Conservation (phyloP, 2,797 vertebrate genomes). For the Pelodytes ibericus region DNA sequence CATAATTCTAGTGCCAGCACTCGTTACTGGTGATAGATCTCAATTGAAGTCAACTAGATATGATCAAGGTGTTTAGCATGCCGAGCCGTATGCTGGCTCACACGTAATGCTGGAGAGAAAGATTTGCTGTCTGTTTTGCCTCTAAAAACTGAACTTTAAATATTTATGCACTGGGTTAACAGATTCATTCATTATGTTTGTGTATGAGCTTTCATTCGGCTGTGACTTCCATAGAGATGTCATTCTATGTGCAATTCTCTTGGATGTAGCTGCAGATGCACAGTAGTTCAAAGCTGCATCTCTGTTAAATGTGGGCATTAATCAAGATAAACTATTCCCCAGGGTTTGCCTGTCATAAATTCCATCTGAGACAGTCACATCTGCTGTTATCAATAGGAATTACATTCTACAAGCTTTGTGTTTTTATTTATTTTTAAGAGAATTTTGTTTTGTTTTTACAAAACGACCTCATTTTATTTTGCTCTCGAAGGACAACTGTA, state of each 20-base stretch:
- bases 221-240: conserved; percentile 63
- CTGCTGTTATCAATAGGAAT: conserved; percentile 41
- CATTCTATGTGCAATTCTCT: conserved; percentile 60
- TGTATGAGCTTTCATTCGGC: conserved; percentile 49
- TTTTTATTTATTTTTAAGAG: conserved; percentile 29
- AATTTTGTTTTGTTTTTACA: conserved; percentile 17
- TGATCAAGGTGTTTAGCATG: conserved; percentile 43
- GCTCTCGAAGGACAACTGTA: too few species aligned
- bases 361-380: conserved; percentile 45
- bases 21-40: conserved; percentile 26
- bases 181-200: conserved; percentile 62
- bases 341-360: conserved; percentile 57
- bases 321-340: conserved; percentile 53
- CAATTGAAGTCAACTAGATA: conserved; percentile 17
- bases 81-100: conserved; percentile 37
- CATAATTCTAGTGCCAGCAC: conserved; percentile 29
- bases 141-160: conserved; percentile 62
- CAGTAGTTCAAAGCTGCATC: conserved; percentile 57
- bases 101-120: conserved; percentile 53
- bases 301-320: conserved; percentile 59
- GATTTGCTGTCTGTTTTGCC: conserved; percentile 62
- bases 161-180: conserved; percentile 60
- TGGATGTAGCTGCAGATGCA: conserved; percentile 56
- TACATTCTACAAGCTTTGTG: conserved; percentile 40
- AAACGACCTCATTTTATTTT: too few species aligned